Percentiles rank a stretch among this genome's conserved stretches.
These are phyloP conservation scores for Chrysomela aeneicollis DNA, from an alignment of 2,888 invertebrate species.

Conservation along the genomic window DNA sequence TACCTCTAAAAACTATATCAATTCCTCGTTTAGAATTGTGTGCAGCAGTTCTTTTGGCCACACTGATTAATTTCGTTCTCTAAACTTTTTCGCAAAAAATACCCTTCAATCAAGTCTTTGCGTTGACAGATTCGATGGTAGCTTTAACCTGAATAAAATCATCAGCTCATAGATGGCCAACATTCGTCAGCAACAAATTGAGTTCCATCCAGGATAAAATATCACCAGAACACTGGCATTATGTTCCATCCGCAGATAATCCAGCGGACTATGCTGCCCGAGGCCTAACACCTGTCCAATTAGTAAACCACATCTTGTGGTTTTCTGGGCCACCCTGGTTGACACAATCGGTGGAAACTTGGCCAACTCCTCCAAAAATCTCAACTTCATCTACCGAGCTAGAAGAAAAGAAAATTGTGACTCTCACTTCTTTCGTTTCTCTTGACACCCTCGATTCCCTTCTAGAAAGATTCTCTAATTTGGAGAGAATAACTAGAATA, in stretches of 20 bases:
- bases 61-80: neutral
- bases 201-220: neutral
- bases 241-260: neutral
- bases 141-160: neutral
- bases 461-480: neutral
- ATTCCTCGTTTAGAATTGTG: neutral
- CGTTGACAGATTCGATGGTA: neutral
- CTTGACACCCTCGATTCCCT: neutral
- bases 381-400: too few relatives aligned
- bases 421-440: slow-evolving; percentile 7
- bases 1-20: too few relatives aligned
- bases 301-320: neutral
- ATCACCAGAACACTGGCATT: neutral
- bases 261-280: neutral
- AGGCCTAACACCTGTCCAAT: neutral
- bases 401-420: too few relatives aligned
- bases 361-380: neutral
- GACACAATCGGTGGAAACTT: neutral
- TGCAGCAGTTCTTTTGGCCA: neutral
- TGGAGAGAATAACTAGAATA: neutral
- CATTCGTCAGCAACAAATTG: neutral
- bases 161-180: neutral
- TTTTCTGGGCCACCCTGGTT: slow-evolving; percentile 1
- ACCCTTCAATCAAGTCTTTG: neutral
- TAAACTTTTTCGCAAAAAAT: neutral